Conservation (phyloP, 2,113 vertebrate species). For the Stercorarius parasiticus region DNA sequence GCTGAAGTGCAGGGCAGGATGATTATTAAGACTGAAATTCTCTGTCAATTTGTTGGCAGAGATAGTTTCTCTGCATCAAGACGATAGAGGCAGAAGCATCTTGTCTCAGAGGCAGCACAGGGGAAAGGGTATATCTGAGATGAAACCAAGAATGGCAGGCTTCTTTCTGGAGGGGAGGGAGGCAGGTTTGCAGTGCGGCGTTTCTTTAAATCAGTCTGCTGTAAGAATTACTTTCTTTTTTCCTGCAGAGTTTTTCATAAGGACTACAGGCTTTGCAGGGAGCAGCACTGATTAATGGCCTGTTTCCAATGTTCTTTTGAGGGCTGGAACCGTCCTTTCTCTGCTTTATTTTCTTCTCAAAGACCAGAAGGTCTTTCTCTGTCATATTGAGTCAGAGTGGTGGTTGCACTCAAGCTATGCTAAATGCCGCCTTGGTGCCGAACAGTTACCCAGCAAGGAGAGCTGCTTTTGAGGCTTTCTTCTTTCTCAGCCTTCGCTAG, state of each 20-base stretch:
- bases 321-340: neutral
- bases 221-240: neutral
- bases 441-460: neutral
- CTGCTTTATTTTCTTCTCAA: neutral
- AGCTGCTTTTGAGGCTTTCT: neutral
- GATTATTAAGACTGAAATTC: conserved; percentile 69
- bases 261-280: neutral
- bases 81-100: neutral
- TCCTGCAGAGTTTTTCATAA: neutral
- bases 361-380: neutral
- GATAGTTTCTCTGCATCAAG: conserved; percentile 46
- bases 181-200: neutral
- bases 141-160: neutral
- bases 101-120: neutral
- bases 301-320: neutral
- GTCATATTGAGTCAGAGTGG: neutral
- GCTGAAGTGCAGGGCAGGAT: conserved; percentile 61
- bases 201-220: neutral
- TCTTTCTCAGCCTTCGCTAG: neutral
- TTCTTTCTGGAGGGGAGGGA: neutral
- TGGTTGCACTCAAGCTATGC: neutral
- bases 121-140: neutral
- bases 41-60: conserved; percentile 64
- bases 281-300: neutral
- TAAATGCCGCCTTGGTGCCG: neutral